Evolutionary conservation across 2,113 vertebrate species (phyloP), one percentile per base, ranked within the genome.

Genomic region (Callocephalon fimbriatum): DNA sequence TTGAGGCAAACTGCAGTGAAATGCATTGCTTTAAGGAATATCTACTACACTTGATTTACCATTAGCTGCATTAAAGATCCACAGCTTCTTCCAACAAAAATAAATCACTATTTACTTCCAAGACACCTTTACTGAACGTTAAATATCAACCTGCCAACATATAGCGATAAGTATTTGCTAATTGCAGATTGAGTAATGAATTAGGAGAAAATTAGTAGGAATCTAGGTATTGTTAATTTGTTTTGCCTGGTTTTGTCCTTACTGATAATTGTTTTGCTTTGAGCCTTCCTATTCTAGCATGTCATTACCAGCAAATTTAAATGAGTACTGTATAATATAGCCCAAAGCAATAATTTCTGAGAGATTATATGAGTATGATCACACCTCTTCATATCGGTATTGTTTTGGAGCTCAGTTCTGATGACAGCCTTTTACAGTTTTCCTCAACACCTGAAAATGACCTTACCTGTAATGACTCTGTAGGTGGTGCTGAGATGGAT

Each of bases 401-500:
- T 47, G 86, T 71, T 85, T 72, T 5, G 72, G 31, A 68, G 31
- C 53, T 67, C n/a, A 72, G 21, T 53, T 78, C 19, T 92, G 32
- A 59, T 44, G 18, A 45, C 26, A 44, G 37, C 22, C 35, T 51
- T 61, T 48, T 19, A 54, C 9, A n/a, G 66, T 40, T 63, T 75
- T 72, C 66, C 35, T 56, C 65, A 95, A 27, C 31, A 44, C 2
- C 35, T 48, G 38, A 40, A 40, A 40, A 40, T 40, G 38, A 40
- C 38, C 81, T 97, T 98, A 98, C 98, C 98, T 93, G 97, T n/a
- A 96, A 48, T 2, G 75, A 93, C 48, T 95, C 87, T n/a, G 29
- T 26, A 3, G 45, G 81, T 15, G 44, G 86, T 16, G 75, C 88
- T 73, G 96, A 90, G 54, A 7, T 3, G 12, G 86, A 70, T 50